phyloP scores from a whole-genome alignment of 2,797 vertebrate genomes.

The Manis javanica region DNA sequence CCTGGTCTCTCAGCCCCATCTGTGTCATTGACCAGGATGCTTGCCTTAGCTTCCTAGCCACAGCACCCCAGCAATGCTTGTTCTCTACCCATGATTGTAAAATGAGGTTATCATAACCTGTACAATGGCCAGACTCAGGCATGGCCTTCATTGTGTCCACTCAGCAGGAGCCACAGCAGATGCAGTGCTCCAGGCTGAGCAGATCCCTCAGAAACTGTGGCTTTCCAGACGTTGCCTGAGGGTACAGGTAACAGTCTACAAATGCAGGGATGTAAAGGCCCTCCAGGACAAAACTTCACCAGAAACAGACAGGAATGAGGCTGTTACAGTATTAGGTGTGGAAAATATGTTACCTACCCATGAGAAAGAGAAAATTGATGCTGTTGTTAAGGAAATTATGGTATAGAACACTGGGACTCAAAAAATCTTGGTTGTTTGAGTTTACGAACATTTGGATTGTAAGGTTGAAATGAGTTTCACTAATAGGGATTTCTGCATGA shows the following conservation, averaged over 20 bases:
- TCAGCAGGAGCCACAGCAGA: not conserved
- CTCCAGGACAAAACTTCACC: not conserved
- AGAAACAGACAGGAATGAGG: not conserved
- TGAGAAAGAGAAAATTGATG: not conserved
- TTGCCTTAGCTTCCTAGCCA: not conserved
- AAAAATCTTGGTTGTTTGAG: not conserved
- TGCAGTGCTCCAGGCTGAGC: no score
- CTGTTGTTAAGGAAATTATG: not conserved
- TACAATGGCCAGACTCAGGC: not conserved
- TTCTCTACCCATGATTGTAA: not conserved
- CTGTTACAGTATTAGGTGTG: not conserved
- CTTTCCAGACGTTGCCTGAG: not conserved
- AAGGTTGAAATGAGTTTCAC: not conserved
- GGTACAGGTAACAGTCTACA: not conserved
- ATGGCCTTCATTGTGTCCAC: not conserved
- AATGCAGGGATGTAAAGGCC: not conserved
- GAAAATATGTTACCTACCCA: not conserved
- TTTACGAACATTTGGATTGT: not conserved
- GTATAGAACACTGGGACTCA: not conserved
- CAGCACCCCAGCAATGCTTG: not conserved
- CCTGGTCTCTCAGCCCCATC: not conserved
- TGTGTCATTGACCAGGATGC: not conserved
- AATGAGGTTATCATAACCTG: not conserved
- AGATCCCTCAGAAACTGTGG: not conserved
- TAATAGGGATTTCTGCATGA: not conserved